phyloP scores from a whole-genome alignment of 2,113 vertebrate species.

The Atlantisia rogersi region DNA sequence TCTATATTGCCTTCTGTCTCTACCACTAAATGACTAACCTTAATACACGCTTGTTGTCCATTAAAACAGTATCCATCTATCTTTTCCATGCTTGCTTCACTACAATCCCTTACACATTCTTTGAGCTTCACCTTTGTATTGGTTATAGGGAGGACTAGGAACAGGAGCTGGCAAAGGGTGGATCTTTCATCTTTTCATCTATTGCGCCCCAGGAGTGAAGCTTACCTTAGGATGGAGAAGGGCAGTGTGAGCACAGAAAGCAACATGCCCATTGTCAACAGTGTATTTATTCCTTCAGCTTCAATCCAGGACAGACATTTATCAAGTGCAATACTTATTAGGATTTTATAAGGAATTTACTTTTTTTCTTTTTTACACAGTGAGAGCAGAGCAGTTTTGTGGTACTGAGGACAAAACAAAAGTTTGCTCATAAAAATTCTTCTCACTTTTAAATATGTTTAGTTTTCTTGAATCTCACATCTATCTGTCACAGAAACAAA shows the following conservation, averaged over 20 bases:
- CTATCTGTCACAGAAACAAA: neutral
- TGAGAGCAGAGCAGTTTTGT: neutral
- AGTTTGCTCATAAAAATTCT: neutral
- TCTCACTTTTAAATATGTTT: neutral
- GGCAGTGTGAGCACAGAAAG: neutral
- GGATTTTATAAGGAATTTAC: neutral
- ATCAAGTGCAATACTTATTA: neutral
- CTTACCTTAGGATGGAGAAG: neutral
- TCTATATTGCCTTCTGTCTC: neutral
- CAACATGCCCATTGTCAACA: neutral
- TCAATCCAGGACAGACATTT: neutral
- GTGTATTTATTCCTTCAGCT: neutral
- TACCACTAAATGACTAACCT: neutral
- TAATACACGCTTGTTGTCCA: neutral
- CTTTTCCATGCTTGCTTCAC: neutral
- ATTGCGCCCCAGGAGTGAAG: neutral
- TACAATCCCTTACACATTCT: neutral
- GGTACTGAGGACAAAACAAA: neutral
- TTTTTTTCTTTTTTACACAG: neutral
- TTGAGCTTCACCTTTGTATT: neutral
- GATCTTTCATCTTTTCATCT: neutral
- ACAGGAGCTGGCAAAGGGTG: neutral
- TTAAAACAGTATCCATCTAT: neutral
- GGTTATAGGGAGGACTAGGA: neutral
- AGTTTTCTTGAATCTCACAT: neutral